A percentile compares a stretch with the other conserved stretches of the same genome.
These are phyloP conservation scores for Zosterops japonicus DNA, from an alignment of 2,113 vertebrate species.

Conservation along the genomic window DNA sequence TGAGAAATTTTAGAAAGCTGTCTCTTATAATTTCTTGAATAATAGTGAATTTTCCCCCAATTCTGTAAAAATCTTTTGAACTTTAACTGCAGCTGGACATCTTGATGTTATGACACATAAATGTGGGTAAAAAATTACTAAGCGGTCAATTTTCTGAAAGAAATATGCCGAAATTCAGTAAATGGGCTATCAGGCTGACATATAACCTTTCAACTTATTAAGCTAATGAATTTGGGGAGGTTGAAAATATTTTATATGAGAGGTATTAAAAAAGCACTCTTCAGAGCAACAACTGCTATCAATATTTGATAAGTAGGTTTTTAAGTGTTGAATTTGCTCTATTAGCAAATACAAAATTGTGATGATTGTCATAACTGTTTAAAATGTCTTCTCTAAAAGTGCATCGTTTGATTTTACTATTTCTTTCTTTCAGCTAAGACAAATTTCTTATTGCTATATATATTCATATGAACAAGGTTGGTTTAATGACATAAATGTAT, in stretches of 20 bases:
- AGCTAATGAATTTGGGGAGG: not conserved
- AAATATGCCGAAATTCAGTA: not conserved
- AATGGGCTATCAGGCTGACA: not conserved
- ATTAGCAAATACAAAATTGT: not conserved
- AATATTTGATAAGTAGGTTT: not conserved
- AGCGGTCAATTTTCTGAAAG: not conserved
- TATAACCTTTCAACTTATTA: not conserved
- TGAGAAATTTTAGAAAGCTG: not conserved
- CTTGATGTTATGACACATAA: not conserved
- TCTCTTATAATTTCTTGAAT: not conserved
- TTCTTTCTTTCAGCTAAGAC: not conserved
- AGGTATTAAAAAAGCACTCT: not conserved
- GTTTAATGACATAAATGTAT: not conserved
- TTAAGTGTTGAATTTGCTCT: not conserved
- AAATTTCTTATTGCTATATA: not conserved
- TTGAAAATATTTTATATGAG: not conserved
- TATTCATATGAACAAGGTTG: not conserved
- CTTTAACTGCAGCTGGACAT: not conserved
- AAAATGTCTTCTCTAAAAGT: not conserved
- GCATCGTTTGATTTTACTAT: not conserved
- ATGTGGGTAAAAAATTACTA: not conserved
- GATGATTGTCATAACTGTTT: not conserved
- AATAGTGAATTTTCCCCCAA: not conserved
- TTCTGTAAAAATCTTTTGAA: not conserved
- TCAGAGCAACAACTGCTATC: not conserved